phyloP scores from a whole-genome alignment of 2,888 invertebrate genomes.

The Drosophila acutilabella region DNA sequence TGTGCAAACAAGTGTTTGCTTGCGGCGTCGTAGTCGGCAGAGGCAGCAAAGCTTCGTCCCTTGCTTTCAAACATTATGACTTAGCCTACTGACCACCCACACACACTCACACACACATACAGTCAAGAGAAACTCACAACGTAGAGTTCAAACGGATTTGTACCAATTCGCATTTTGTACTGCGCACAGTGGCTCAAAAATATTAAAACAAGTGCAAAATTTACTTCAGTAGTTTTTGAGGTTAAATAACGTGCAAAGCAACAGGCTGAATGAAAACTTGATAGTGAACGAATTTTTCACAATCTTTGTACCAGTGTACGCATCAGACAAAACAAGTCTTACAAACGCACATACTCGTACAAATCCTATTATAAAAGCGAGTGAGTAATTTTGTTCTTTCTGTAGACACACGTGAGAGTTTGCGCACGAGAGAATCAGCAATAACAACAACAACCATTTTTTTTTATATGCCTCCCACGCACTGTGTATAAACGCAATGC shows the following conservation, averaged over 20 bases:
- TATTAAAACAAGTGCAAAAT: not conserved
- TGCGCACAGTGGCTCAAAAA: constrained; percentile 49
- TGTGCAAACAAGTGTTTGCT: constrained; percentile 81
- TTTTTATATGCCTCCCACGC: constrained; percentile 55
- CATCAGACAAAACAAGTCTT: constrained; percentile 25
- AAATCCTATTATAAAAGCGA: constrained; percentile 5
- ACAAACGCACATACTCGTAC: not conserved
- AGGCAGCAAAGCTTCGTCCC: constrained; percentile 31
- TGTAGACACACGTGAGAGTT: constrained; percentile 57
- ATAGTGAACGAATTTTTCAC: constrained; percentile 1
- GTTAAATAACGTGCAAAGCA: not conserved
- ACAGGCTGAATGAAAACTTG: not conserved
- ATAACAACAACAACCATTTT: constrained; percentile 20
- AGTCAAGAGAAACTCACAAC: constrained; percentile 34
- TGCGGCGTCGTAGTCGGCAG: constrained; percentile 55
- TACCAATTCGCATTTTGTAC: constrained; percentile 69
- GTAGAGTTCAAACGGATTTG: constrained; percentile 56
- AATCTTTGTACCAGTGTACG: constrained; percentile 20
- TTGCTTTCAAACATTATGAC: constrained; percentile 45
- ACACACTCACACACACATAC: constrained; percentile 3
- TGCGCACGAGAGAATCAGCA: constrained; percentile 63
- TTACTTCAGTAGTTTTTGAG: not conserved
- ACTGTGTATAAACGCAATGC: constrained; percentile 68
- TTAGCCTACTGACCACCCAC: constrained; percentile 24
- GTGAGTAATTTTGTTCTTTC: constrained; percentile 25